Base-by-base conservation (phyloP, 2,888 invertebrate genomes). In the Embidobia sp. region DNA sequence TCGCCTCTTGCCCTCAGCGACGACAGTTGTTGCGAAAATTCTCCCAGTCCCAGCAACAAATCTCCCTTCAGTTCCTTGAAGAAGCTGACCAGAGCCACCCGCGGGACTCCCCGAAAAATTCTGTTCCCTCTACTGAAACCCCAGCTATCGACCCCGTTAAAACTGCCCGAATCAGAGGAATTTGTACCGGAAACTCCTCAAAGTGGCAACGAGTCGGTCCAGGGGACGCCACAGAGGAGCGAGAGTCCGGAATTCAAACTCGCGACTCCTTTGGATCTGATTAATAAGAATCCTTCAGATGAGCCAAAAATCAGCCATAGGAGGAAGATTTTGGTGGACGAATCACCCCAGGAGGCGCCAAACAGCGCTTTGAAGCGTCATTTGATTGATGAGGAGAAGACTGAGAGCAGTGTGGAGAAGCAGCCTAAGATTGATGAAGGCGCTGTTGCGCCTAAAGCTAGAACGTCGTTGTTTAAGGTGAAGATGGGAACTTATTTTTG, bases 401-500 rank as follows among this genome's bases (percentile, higher is more conserved):
- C 11, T 5, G 57, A 55, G 19, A 72, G 67, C 1, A 42, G 8
- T 7, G 3, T 15, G 4, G 15, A 75, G 0, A 88, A 88, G 51
- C 33, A 83, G 2, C 42, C 81, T 2, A 88, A 85, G 48, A 66
- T 67, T 5, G 84, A 86, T 15, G 85, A 85, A 0, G 57, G 42
- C 11, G 55, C 51, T 16, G 74, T 61, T 0, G 73, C 77, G 19
- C 83, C 88, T 2, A 85, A 76, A 82, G 88, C 88, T 3, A 82
- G 88, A 73, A 85, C 87, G 3, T 81, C 88, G 0, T 61, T 88
- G 1, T 88, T 88, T 74, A 85, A 85, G 49, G 87, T 87, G 8
- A 69, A n/a, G n/a, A 59, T 22, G 44, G 55, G 2, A 35, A 78
- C 22, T 22, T 22, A 22, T n/a, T 4, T 22, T 22, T 22, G 22